Base-by-base conservation (phyloP, 2,113 vertebrate species). In the Corythornis madagascariensis region DNA sequence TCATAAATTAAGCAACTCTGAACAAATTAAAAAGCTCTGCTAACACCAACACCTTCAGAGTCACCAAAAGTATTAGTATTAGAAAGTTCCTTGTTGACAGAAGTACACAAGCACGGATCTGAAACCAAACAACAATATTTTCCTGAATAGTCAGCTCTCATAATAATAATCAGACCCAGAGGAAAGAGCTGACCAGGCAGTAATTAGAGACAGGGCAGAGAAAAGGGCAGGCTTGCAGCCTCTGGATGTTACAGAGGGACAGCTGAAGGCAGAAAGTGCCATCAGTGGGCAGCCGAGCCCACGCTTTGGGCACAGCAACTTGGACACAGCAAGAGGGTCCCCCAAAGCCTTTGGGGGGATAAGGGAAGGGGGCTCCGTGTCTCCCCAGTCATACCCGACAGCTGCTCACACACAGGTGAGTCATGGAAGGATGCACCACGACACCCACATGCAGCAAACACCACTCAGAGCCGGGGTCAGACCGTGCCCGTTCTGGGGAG, bases 121-220 rank as follows among this genome's bases (percentile, higher is more conserved):
- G 73, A 88, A 90, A 81, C 65, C 28, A 70, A 93, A 92, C 86
- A 90, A 38, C 65, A 71, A 76, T 61, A 64, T 69, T 93, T 96
- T 92, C 74, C 86, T 90, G 88, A 96, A 89, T 3, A 92, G 90
- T 92, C 88, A 94, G 75, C 94, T 93, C 85, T 88, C 86, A 84
- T 76, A 92, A 92, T 81, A 90, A 95, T 81, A 90, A 94, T 81
- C 80, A 82, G 57, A 72, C 77, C 84, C 43, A 81, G 83, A 93
- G 91, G 86, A 93, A 94, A 96, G 86, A 90, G 93, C 95, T 94
- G 93, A 90, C 70, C 64, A 79, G 94, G 93, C 84, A 92, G 93
- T 92, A 96, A 90, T 75, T 20, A 82, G 93, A 95, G 94, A 91
- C 43, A 4, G 89, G 70, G 53, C 61, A 92, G 94, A 84, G 89